phyloP scores from a whole-genome alignment of 2,113 vertebrate species.

The Chascanopsetta lugubris region DNA sequence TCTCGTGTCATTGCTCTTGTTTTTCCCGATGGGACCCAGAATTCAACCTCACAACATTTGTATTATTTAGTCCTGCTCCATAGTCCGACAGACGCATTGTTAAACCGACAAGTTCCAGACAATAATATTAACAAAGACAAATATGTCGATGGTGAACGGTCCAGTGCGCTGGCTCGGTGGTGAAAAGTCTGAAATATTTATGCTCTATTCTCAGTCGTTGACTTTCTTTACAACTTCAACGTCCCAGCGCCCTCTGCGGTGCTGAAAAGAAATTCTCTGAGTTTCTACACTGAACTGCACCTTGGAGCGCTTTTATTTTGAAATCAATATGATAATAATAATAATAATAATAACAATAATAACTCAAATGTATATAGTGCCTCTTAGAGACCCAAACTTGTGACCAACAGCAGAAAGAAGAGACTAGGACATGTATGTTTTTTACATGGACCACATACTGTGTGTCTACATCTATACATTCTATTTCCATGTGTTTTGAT shows the following conservation, averaged over 20 bases:
- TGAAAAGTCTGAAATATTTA: slow-evolving; percentile 21
- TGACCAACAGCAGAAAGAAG: too few relatives aligned
- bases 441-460: too few relatives aligned
- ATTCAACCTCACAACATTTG: background rate
- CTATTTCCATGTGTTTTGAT: too few relatives aligned
- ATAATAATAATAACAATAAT: too few relatives aligned
- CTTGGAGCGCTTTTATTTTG: too few relatives aligned
- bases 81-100: background rate
- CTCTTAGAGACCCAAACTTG: too few relatives aligned
- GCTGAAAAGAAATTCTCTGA: background rate
- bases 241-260: slow-evolving; percentile 1
- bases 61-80: background rate
- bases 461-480: too few relatives aligned
- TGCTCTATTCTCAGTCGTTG: slow-evolving; percentile 1
- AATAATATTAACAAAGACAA: slow-evolving; percentile 18
- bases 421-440: too few relatives aligned
- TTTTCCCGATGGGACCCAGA: background rate
- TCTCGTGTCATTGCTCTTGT: background rate
- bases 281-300: background rate
- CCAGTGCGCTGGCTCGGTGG: background rate
- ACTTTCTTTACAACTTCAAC: slow-evolving; percentile 25
- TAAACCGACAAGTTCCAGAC: background rate
- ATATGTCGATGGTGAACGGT: background rate
- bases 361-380: too few relatives aligned
- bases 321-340: too few relatives aligned